Evolutionary conservation across 1,140 invertebrate genomes (phyloP), one percentile per base, ranked within the genome.

Genomic region (Oedothorax gibbosus): DNA sequence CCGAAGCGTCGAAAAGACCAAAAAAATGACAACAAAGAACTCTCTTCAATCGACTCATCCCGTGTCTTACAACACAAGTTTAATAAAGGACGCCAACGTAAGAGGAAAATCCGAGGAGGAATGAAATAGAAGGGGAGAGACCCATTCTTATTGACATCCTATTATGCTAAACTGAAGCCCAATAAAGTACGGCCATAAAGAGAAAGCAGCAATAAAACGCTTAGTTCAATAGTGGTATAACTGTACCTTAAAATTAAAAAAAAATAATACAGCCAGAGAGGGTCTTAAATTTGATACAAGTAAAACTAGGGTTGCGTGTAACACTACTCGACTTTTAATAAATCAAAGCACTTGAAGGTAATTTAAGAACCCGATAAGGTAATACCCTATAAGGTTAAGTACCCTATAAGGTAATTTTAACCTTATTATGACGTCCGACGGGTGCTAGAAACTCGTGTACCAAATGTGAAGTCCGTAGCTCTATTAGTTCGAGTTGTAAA

Each of bases 91-190:
- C 68, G 1, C 68, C 68, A 53, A 71, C 9, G 15, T 18, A 71
- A 14, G 68, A 71, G 68, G 68, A 71, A 71, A 71, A 5, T 71
- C 7, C 15, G 14, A 10, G 11, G 1, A n/a, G 50, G 35, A 35
- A 35, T 35, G 35, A 71, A 71, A 71, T 71, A 71, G 54, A 71
- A 51, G 14, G 49, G n/a, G 66, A 69, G 66, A 15, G 35, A 35
- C 35, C 35, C 8, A 71, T 18, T 71, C 54, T 71, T 71, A 71
- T 18, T 65, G 60, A 10, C 35, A 65, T 77, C 75, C 35, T 51
- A 64, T 77, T 77, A 77, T 77, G 14, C 21, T 20, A 71, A 51
- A 11, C 75, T 71, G 56, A 53, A 77, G 18, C 65, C 57, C 66
- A 35, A 69, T 76, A 60, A 64, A 15, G n/a, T 60, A 76, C 50